Evolutionary conservation across 2,113 vertebrate genomes (phyloP).

Genomic region (Otis tarda): DNA sequence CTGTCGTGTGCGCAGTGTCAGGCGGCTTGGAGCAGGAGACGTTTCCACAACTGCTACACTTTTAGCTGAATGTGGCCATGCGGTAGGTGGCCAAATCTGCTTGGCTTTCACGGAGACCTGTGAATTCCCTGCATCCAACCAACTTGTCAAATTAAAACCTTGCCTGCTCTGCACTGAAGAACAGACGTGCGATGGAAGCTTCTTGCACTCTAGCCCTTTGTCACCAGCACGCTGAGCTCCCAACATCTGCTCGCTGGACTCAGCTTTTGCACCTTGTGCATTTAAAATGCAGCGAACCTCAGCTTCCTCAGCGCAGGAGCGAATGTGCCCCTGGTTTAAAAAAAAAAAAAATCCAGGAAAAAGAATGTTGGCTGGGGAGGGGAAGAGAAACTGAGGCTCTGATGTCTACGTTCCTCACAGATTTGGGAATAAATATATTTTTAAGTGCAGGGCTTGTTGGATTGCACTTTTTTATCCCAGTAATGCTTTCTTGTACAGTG

Average conservation of each 20-base stretch:
- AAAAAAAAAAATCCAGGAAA: constrained; percentile 14
- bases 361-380: background rate
- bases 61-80: constrained; percentile 52
- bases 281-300: constrained; percentile 54
- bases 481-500: constrained; percentile 66
- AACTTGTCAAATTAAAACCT: constrained; percentile 73
- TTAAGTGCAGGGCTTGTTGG: constrained; percentile 65
- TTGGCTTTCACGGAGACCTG: constrained; percentile 62
- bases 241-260: constrained; percentile 67
- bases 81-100: constrained; percentile 66
- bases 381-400: constrained; percentile 40
- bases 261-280: constrained; percentile 53
- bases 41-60: constrained; percentile 60
- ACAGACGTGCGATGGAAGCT: constrained; percentile 56
- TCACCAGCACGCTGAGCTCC: constrained; percentile 54
- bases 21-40: constrained; percentile 13
- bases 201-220: constrained; percentile 67
- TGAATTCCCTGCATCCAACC: constrained; percentile 72
- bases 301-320: background rate
- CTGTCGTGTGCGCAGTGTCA: background rate
- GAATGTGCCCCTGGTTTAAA: background rate
- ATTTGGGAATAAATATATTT: constrained; percentile 73
- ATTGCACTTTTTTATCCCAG: constrained; percentile 64
- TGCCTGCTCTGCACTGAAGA: constrained; percentile 17
- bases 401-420: constrained; percentile 30